Evolutionary conservation across 2,888 invertebrate species (phyloP).

Genomic region (Eristalis arbustorum): DNA sequence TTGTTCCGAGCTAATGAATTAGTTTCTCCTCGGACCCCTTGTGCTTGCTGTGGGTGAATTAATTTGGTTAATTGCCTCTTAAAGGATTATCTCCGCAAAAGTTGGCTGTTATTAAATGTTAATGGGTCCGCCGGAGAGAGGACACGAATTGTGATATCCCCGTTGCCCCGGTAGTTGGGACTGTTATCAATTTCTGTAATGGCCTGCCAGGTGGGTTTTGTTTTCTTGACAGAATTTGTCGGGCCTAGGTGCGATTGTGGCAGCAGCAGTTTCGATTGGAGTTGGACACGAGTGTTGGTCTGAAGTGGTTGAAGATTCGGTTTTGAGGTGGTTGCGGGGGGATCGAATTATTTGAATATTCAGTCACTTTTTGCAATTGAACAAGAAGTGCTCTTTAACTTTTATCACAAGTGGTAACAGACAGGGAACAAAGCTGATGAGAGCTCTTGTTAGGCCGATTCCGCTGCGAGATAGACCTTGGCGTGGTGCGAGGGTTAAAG

Average conservation of each 20-base stretch:
- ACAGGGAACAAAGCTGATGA: too few species aligned
- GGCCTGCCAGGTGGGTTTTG: background rate
- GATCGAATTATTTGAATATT: too few species aligned
- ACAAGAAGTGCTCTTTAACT: too few species aligned
- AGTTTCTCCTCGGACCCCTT: background rate
- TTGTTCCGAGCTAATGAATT: constrained; percentile 1
- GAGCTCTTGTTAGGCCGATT: too few species aligned
- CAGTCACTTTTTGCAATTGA: too few species aligned
- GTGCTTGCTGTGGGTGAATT: background rate
- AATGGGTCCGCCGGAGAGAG: background rate
- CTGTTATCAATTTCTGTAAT: background rate
- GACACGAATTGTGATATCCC: background rate
- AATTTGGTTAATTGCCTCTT: background rate
- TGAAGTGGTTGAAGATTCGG: background rate
- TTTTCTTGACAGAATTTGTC: background rate
- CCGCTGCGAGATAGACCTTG: too few species aligned
- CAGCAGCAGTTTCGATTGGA: background rate
- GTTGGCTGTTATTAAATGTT: background rate
- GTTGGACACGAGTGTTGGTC: too few species aligned
- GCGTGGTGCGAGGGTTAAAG: too few species aligned
- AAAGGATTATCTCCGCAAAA: background rate
- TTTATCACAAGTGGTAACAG: too few species aligned
- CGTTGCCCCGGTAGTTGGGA: background rate
- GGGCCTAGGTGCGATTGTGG: background rate
- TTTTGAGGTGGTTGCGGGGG: too few species aligned